Evolutionary conservation across 2,888 invertebrate species (phyloP).

Genomic region (Cephalotes varians): DNA sequence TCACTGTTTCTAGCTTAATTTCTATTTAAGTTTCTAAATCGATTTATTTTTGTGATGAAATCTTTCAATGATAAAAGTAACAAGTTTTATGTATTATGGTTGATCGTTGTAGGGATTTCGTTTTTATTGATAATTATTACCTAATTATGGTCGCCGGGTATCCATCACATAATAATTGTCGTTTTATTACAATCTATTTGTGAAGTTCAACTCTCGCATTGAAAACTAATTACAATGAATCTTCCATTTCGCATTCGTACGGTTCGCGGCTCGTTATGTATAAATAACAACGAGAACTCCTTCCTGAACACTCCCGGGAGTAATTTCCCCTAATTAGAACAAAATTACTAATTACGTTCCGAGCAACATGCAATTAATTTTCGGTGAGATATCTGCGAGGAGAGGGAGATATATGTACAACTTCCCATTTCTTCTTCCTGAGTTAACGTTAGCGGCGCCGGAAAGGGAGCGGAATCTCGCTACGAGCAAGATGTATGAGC

Average conservation of each 20-base stretch:
- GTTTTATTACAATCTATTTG: slow-evolving; percentile 17
- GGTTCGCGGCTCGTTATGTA: slow-evolving; percentile 8
- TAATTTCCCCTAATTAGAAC: slow-evolving; percentile 68
- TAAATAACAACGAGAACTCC: slow-evolving; percentile 29
- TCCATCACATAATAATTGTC: slow-evolving; percentile 14
- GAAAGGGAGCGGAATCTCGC: slow-evolving; percentile 34
- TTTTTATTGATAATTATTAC: background rate
- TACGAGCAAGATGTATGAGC: slow-evolving; percentile 49
- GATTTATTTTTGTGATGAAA: background rate
- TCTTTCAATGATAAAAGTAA: background rate
- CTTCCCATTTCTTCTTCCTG: slow-evolving; percentile 48
- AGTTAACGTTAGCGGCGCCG: slow-evolving; percentile 35
- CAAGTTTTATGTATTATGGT: background rate
- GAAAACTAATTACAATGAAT: slow-evolving; percentile 59
- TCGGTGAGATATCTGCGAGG: slow-evolving; percentile 41
- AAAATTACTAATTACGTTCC: slow-evolving; percentile 72
- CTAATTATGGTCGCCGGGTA: background rate
- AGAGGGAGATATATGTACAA: slow-evolving; percentile 48
- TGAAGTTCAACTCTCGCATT: slow-evolving; percentile 17
- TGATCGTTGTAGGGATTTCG: background rate
- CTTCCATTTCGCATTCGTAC: slow-evolving; percentile 40
- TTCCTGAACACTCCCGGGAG: slow-evolving; percentile 26
- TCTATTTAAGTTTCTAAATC: background rate
- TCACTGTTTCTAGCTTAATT: background rate
- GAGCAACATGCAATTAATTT: slow-evolving; percentile 66